These are phyloP conservation scores for Emydura subglobosa DNA, from an alignment of 2,113 vertebrate species.

Conservation along the genomic window DNA sequence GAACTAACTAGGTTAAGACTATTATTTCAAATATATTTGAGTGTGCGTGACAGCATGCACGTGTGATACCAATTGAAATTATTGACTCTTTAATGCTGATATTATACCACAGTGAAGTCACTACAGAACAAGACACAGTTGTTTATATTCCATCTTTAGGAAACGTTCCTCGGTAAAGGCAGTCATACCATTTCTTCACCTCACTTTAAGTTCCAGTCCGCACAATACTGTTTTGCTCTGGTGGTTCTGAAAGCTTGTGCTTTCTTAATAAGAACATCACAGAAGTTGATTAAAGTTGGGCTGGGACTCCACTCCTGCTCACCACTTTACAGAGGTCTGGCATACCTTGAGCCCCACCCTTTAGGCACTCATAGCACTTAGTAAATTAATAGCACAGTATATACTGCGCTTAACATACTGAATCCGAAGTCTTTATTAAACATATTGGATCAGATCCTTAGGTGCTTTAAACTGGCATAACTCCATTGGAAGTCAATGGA, in stretches of 20 bases:
- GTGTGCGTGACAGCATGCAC: background rate
- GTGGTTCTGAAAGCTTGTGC: background rate
- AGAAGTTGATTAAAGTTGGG: background rate
- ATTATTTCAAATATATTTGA: conserved; percentile 40
- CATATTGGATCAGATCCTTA: fast-evolving
- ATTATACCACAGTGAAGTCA: conserved; percentile 34
- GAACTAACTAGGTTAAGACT: conserved; percentile 36
- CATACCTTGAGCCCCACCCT: background rate
- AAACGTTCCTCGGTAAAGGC: background rate
- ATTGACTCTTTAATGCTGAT: conserved; percentile 40
- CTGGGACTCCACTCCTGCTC: background rate
- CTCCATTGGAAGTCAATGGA: background rate
- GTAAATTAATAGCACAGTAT: background rate
- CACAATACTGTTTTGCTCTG: background rate
- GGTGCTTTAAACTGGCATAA: background rate
- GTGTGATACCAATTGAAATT: background rate
- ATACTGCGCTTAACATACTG: background rate
- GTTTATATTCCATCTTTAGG: background rate
- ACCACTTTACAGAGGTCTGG: background rate
- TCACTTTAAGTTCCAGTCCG: background rate
- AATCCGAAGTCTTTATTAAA: background rate
- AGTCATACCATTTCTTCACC: background rate
- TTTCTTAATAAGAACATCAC: background rate
- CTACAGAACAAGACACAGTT: background rate
- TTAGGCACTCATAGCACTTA: background rate